Base-by-base conservation (phyloP, 2,888 invertebrate genomes). In the Diarsia dahlii region DNA sequence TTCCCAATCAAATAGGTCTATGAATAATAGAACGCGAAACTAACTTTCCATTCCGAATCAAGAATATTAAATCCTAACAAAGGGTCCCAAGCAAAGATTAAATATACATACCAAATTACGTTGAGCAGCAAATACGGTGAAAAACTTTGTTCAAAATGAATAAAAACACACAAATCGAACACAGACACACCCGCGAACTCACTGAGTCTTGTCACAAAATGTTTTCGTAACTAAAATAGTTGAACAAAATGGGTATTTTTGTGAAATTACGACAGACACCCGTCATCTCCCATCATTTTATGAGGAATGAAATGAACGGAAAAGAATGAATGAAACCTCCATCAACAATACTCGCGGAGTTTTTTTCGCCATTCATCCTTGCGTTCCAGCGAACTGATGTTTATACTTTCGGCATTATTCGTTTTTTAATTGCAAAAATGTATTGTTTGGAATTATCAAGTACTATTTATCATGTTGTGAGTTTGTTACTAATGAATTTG, bases 251-350 rank as follows among this genome's bases (percentile, higher is more conserved):
- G 82, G 85, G 81, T 85, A 83, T 81, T 86, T 84, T 85, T 73
- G 73, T 75, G 69, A 82, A 82, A 84, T 83, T 85, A 84, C 82
- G 74, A 80, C 75, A 84, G 66, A 84, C 90, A 86, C 80, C 86
- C 87, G 71, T 74, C 80, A 78, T 82, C 78, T 76, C 86, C 88
- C 88, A 87, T 87, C 67, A 81, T 87, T 89, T 81, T 81, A 78
- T 74, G 85, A 87, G 85, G 89, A 90, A 88, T 90, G 89, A 89
- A 87, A 85, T 82, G 81, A 85, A 84, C 65, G 75, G 65, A 72
- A 76, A 79, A 48, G 85, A 87, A 83, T 84, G 89, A 89, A 85
- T 82, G 84, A 81, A 76, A 58, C 52, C 34, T 78, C 77, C 74
- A 81, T 88, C 73, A 84, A 78, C 71, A 81, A 80, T 56, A 82